These are phyloP conservation scores for Haplochromis burtoni DNA, from an alignment of 2,113 vertebrate species.

Conservation along the genomic window DNA sequence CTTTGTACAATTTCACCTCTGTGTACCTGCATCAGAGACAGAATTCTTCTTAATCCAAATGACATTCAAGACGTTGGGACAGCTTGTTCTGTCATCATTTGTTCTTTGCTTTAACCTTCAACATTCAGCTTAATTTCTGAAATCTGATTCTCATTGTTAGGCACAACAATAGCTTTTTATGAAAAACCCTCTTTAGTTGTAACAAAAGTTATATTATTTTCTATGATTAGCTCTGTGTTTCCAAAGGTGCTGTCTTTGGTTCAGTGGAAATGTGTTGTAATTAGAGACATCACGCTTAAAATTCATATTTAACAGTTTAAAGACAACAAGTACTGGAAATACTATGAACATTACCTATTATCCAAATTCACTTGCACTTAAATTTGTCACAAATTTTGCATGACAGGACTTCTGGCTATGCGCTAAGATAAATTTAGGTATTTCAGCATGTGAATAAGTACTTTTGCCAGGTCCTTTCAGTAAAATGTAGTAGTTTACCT, in stretches of 20 bases:
- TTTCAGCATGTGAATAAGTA: not conserved
- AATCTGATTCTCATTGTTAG: not conserved
- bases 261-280: not conserved
- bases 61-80: not conserved
- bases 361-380: not conserved
- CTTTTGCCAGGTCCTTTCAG: not conserved
- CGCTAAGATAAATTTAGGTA: not conserved
- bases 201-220: not conserved
- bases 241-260: not conserved
- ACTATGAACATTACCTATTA: not conserved
- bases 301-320: not conserved
- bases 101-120: slow-evolving; percentile 14
- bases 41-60: slow-evolving; percentile 5
- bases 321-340: not conserved
- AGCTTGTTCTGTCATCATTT: not conserved
- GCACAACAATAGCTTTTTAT: not conserved
- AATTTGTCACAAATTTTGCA: not conserved
- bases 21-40: not conserved
- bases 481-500: not conserved
- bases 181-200: not conserved
- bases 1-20: not conserved
- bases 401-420: not conserved
- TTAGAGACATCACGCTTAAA: not conserved
- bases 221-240: not conserved
- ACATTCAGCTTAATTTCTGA: not conserved